These are phyloP conservation scores for Gisinianus flammeolus DNA, from an alignment of 2,888 invertebrate species.

Conservation along the genomic window DNA sequence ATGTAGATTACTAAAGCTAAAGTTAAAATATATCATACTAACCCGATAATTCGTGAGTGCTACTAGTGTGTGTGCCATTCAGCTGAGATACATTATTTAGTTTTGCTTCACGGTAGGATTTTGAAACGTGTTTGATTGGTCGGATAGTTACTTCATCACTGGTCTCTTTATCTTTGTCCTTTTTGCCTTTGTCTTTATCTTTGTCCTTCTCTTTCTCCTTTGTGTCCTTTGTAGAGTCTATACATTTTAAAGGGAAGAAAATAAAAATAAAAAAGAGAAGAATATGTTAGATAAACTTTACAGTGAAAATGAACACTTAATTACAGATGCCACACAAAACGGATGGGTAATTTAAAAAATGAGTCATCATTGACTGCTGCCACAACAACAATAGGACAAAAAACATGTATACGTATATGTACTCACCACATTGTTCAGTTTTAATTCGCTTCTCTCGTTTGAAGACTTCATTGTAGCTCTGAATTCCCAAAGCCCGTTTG, in stretches of 20 bases:
- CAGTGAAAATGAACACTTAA: too few relatives aligned
- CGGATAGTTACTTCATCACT: neutral
- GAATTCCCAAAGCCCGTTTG: neutral
- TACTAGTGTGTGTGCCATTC: conserved; percentile 8
- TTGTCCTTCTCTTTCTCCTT: neutral
- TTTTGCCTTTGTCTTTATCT: neutral
- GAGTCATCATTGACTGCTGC: too few relatives aligned
- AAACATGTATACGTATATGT: too few relatives aligned
- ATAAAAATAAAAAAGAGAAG: neutral
- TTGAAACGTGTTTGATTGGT: neutral
- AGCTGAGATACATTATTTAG: neutral
- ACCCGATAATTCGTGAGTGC: conserved; percentile 12
- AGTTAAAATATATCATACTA: neutral
- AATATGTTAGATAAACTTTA: neutral
- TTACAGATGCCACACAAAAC: too few relatives aligned
- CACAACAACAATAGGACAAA: too few relatives aligned
- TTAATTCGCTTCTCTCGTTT: neutral
- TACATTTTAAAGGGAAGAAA: neutral
- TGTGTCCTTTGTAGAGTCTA: conserved; percentile 1
- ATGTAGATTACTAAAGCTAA: neutral
- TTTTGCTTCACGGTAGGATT: neutral
- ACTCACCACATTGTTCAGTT: conserved; percentile 10
- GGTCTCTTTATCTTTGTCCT: neutral
- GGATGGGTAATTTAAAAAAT: too few relatives aligned
- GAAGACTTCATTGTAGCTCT: conserved; percentile 1